Conservation (phyloP, 2,113 vertebrate species). For the Sitta europaea region DNA sequence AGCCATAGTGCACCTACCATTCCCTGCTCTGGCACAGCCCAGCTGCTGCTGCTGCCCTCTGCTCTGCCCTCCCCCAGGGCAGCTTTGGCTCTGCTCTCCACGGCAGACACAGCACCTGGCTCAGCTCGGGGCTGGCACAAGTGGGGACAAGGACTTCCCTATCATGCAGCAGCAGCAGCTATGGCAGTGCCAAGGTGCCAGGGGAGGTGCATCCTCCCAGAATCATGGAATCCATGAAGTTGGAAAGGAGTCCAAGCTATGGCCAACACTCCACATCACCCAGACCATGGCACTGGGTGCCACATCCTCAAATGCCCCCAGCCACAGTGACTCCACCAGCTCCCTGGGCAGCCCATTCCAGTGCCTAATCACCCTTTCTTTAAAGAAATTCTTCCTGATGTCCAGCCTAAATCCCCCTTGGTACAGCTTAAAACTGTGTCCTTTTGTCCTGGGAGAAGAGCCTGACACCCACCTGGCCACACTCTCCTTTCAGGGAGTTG, state of each 20-base stretch:
- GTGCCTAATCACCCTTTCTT: too few relatives aligned
- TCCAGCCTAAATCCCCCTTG: background rate
- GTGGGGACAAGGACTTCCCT: background rate
- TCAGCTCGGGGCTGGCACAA: background rate
- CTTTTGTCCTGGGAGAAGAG: background rate
- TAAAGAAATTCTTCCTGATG: background rate
- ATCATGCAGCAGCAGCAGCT: background rate
- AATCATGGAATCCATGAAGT: rapidly evolving
- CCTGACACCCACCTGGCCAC: rapidly evolving
- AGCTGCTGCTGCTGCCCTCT: background rate
- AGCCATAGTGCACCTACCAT: background rate
- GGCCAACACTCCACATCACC: rapidly evolving
- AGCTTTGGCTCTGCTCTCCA: background rate
- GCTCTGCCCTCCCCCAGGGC: background rate
- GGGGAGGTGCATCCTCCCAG: background rate
- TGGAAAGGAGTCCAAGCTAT: background rate
- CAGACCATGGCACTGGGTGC: background rate
- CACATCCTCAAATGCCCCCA: background rate
- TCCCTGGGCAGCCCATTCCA: background rate
- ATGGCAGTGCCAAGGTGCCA: background rate
- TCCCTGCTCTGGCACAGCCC: background rate
- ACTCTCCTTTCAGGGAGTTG: background rate
- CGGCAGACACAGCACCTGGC: background rate
- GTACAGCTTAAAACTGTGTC: background rate
- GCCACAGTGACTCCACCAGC: background rate